phyloP scores from a whole-genome alignment of 2,113 vertebrate species.

The Lycocorax pyrrhopterus region DNA sequence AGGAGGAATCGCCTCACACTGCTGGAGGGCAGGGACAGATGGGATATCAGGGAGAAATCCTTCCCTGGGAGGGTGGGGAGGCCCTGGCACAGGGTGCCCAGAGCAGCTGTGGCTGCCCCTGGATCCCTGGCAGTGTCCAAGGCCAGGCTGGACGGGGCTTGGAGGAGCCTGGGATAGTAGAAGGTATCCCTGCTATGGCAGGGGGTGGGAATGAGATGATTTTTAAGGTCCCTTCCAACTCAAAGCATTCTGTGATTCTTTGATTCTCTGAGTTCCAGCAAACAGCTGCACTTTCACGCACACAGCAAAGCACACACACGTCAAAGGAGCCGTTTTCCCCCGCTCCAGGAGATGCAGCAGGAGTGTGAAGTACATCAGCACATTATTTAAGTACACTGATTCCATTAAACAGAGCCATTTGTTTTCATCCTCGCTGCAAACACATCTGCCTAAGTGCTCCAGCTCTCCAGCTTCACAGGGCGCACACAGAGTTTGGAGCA shows the following conservation, averaged over 20 bases:
- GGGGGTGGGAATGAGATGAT: not conserved
- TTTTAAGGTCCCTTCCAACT: not conserved
- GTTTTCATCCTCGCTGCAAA: slow-evolving; percentile 35
- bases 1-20: not conserved
- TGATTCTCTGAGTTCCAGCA: not conserved
- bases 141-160: not conserved
- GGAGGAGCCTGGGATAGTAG: not conserved
- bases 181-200: not conserved
- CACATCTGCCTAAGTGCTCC: slow-evolving; percentile 52
- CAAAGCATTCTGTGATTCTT: not conserved
- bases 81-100: not conserved
- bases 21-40: not conserved
- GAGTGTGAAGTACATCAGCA: slow-evolving; percentile 43
- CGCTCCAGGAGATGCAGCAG: slow-evolving; percentile 11
- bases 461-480: slow-evolving; percentile 13
- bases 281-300: slow-evolving; percentile 16
- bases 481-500: not conserved
- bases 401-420: slow-evolving; percentile 49
- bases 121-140: not conserved
- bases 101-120: not conserved
- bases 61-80: rapidly evolving
- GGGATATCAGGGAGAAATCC: not conserved
- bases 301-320: not conserved
- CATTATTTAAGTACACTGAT: slow-evolving; percentile 38
- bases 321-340: not conserved